A percentile compares a stretch with the other conserved stretches of the same genome.
phyloP scores from a whole-genome alignment of 2,888 invertebrate species.

The Troglohyphantes excavatus region DNA sequence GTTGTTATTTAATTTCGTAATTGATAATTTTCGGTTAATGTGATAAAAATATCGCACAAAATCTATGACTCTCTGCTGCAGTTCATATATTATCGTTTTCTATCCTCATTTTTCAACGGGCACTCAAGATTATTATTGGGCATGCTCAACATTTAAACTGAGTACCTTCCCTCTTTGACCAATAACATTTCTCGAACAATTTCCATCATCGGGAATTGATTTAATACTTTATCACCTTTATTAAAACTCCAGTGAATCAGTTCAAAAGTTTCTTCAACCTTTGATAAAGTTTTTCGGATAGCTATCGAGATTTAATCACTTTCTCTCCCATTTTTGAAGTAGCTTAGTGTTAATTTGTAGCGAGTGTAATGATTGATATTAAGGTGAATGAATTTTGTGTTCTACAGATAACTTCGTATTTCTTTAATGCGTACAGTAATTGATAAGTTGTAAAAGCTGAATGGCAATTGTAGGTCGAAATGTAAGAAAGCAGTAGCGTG shows the following conservation, averaged over 20 bases:
- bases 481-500: too few species aligned
- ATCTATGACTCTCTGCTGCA: not conserved
- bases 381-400: too few species aligned
- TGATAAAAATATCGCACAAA: too few species aligned
- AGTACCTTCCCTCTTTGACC: not conserved
- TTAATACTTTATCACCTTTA: not conserved
- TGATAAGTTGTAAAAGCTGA: too few species aligned
- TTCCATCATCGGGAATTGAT: not conserved
- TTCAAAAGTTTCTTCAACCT: not conserved
- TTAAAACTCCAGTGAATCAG: not conserved
- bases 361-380: too few species aligned
- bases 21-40: too few species aligned
- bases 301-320: not conserved
- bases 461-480: too few species aligned
- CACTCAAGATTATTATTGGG: constrained; percentile 8
- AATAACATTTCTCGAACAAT: not conserved
- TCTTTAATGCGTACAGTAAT: too few species aligned
- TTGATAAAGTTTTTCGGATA: not conserved
- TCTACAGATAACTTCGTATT: too few species aligned
- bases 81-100: not conserved
- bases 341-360: too few species aligned
- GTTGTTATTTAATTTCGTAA: too few species aligned
- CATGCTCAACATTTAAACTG: not conserved
- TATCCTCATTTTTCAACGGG: constrained; percentile 8
- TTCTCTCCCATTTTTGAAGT: not conserved